Percentiles rank a stretch among this genome's conserved stretches.
Conservation (phyloP, 35 echinoderm and acorn worm genomes). For the Lytechinus variegatus region DNA sequence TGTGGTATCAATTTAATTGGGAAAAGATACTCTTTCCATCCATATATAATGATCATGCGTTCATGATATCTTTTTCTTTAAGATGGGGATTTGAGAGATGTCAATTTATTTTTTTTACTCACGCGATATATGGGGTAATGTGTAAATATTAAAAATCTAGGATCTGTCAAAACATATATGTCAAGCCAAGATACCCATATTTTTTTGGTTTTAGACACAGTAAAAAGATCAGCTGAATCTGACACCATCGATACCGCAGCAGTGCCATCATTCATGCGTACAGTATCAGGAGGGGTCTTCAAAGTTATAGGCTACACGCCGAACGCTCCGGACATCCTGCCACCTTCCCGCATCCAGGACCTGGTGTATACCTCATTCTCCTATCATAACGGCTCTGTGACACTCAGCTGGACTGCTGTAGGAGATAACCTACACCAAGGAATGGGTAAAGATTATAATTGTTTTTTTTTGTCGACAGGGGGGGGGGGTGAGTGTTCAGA, state of each 20-base stretch:
- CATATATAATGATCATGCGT: no score
- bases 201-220: not conserved
- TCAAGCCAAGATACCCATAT: no score
- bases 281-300: conserved; percentile 32
- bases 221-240: not conserved
- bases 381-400: conserved; percentile 9
- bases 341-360: conserved; percentile 21
- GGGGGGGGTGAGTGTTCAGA: no score
- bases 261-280: conserved; percentile 32
- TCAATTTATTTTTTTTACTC: not conserved
- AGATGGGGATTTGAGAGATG: not conserved
- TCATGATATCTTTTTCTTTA: not conserved
- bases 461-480: not conserved
- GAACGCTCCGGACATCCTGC: not conserved
- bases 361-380: not conserved
- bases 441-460: not conserved
- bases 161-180: no score
- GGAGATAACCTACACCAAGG: conserved; percentile 28
- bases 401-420: conserved; percentile 26
- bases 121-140: no score
- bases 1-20: no score
- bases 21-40: no score
- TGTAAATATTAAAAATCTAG: no score
- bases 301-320: conserved; percentile 15
- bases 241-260: not conserved